phyloP scores from a whole-genome alignment of 2,797 vertebrate genomes.

The Spheniscus humboldti region DNA sequence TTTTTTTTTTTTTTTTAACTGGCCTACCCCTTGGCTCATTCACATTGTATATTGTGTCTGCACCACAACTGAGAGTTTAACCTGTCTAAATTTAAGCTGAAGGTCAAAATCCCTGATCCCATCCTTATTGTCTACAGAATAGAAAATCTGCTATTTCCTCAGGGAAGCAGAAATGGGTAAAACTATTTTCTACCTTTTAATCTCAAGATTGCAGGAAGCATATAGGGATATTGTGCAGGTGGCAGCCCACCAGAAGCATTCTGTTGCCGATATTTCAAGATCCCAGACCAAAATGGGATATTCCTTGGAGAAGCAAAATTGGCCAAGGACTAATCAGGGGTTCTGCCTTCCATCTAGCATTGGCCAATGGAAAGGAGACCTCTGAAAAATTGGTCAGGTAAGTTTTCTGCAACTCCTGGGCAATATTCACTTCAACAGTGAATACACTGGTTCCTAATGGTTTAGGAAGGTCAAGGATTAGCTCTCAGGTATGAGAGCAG shows the following conservation, averaged over 20 bases:
- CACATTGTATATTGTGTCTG: neutral
- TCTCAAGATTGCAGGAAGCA: neutral
- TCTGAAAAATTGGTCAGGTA: neutral
- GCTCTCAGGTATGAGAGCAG: neutral
- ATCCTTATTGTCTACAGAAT: neutral
- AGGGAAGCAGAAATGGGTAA: neutral
- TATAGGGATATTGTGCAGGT: neutral
- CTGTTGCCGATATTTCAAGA: neutral
- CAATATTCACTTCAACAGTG: neutral
- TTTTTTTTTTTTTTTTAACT: neutral
- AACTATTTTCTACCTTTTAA: neutral
- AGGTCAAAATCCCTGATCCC: neutral
- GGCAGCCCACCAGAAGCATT: neutral
- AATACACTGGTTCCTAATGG: neutral
- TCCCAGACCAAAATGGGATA: neutral
- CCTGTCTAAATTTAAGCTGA: neutral
- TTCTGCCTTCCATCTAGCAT: neutral
- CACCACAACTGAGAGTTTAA: neutral
- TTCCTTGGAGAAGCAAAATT: neutral
- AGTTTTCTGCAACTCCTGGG: neutral
- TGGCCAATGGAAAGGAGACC: neutral
- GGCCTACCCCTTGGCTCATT: neutral
- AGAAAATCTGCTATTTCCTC: neutral
- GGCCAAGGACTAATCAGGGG: neutral
- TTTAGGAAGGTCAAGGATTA: neutral